phyloP scores from a whole-genome alignment of 37 sponge, comb jelly and placozoan species.

The Agelas oroides region DNA sequence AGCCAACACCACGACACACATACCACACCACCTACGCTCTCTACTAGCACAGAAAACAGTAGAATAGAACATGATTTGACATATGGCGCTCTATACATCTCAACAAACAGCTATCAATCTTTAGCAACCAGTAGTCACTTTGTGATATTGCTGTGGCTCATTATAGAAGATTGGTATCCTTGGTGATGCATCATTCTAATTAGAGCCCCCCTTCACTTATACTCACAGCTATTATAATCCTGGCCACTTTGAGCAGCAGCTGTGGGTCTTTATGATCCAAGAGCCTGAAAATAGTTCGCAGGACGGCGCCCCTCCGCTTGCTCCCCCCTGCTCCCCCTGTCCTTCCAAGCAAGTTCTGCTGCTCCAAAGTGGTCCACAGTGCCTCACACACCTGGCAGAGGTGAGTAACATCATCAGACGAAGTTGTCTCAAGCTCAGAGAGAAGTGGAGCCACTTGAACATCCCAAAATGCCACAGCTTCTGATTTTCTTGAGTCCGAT shows the following conservation, averaged over 20 bases:
- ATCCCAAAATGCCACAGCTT: conserved; percentile 61
- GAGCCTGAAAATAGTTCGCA: conserved; percentile 62
- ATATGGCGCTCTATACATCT: no score
- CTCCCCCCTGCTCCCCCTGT: conserved; percentile 64
- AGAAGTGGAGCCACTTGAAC: conserved; percentile 63
- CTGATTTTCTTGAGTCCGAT: neutral
- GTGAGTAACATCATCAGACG: conserved; percentile 5
- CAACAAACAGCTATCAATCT: no score
- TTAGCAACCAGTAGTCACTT: no score
- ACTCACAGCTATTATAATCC: conserved; percentile 79
- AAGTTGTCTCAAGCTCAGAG: conserved; percentile 19
- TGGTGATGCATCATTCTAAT: no score
- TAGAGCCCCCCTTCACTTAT: no score
- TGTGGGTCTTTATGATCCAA: conserved; percentile 65
- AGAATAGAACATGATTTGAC: no score
- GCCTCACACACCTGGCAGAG: conserved; percentile 37
- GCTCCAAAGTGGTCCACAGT: conserved; percentile 48
- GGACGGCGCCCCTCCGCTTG: conserved; percentile 48
- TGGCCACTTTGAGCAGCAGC: conserved; percentile 73
- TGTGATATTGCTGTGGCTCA: no score
- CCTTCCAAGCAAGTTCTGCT: conserved; percentile 53
- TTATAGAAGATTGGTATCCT: no score
- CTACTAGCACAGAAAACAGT: no score
- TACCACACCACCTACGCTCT: no score
- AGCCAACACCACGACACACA: no score